A percentile compares a stretch with the other conserved stretches of the same genome.
phyloP scores from a whole-genome alignment of 2,113 vertebrate species.

The Myotis brandtii region DNA sequence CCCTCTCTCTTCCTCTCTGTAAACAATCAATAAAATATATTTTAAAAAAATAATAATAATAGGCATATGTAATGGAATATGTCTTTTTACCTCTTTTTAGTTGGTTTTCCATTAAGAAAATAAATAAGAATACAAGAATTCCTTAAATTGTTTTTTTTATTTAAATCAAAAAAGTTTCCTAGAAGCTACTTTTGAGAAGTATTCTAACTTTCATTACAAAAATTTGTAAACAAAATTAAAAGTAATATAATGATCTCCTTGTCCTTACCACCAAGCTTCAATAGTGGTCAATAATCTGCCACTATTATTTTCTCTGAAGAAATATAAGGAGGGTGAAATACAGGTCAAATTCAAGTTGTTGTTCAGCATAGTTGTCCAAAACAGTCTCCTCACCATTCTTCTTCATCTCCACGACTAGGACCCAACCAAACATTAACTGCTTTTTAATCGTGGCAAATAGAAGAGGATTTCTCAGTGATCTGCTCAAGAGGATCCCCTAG shows the following conservation, averaged over 20 bases:
- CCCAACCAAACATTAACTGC: too few species aligned
- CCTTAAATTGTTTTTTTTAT: not conserved
- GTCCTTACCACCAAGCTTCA: not conserved
- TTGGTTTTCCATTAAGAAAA: constrained; percentile 52
- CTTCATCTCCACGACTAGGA: too few species aligned
- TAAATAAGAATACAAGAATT: constrained; percentile 41
- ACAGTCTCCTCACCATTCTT: not conserved
- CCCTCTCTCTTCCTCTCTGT: too few species aligned
- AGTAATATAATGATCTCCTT: not conserved
- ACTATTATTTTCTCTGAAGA: not conserved
- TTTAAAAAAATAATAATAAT: not conserved
- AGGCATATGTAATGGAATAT: not conserved
- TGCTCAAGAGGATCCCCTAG: not conserved
- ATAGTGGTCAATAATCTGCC: not conserved
- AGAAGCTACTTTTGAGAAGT: not conserved
- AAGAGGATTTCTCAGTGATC: not conserved
- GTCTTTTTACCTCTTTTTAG: not conserved
- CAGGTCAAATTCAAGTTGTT: not conserved
- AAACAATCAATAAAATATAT: too few species aligned
- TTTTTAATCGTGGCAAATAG: not conserved
- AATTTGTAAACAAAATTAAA: not conserved
- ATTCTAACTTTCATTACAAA: not conserved
- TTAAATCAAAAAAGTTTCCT: not conserved
- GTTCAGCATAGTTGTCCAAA: not conserved
- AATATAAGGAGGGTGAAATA: not conserved